Conservation (phyloP, 2,113 vertebrate genomes). For the Lepus europaeus region DNA sequence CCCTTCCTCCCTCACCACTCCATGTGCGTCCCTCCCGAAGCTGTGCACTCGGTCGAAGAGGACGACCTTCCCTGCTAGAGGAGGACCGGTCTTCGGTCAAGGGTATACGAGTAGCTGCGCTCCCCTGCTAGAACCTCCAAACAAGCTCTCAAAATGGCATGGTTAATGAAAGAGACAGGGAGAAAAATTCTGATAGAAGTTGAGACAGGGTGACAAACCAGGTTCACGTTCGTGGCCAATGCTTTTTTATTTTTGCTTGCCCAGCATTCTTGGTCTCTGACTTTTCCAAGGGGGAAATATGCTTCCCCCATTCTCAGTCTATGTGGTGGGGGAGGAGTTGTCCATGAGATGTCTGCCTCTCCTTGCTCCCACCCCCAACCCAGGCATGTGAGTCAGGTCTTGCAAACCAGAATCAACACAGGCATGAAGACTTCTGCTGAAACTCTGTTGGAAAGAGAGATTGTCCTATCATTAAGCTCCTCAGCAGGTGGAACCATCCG, state of each 20-base stretch:
- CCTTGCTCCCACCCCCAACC: accelerated
- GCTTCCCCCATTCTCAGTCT: not conserved
- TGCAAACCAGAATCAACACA: not conserved
- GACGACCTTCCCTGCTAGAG: no score
- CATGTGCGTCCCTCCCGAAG: no score
- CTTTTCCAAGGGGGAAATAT: not conserved
- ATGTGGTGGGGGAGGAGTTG: not conserved
- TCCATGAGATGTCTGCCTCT: not conserved
- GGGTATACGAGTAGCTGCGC: no score
- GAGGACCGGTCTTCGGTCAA: no score
- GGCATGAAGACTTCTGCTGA: not conserved
- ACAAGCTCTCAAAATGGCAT: not conserved
- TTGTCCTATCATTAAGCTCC: no score
- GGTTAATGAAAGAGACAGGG: not conserved
- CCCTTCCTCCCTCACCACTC: no score
- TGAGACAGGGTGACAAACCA: not conserved
- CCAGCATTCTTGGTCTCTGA: not conserved
- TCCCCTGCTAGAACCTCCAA: no score
- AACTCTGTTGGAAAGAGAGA: no score
- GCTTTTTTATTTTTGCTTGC: not conserved
- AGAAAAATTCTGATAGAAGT: not conserved
- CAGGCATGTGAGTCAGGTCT: no score
- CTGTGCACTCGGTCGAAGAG: no score
- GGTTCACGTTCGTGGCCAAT: not conserved
- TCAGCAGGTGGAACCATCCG: not conserved